phyloP scores from a whole-genome alignment of 2,113 vertebrate species.

The Dolichallabes microphthalmus region DNA sequence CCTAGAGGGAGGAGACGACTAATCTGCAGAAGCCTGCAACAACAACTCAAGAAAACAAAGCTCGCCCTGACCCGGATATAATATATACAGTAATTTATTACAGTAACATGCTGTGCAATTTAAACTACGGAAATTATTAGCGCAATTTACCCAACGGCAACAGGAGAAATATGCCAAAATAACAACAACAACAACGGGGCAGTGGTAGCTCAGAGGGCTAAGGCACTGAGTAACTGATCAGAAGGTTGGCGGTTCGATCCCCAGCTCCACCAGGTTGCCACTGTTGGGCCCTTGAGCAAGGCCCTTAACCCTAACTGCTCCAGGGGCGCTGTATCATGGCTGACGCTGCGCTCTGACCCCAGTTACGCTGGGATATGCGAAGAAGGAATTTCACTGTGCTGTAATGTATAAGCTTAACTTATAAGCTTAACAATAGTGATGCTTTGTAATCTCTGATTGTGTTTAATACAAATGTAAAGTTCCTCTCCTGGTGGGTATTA shows the following conservation, averaged over 20 bases:
- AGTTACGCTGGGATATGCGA: too few relatives aligned
- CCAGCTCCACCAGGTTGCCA: too few relatives aligned
- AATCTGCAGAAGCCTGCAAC: conserved; percentile 18
- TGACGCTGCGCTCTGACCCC: too few relatives aligned
- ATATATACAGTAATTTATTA: background rate
- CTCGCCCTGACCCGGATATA: background rate
- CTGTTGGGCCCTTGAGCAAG: too few relatives aligned
- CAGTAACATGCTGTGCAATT: background rate
- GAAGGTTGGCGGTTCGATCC: too few relatives aligned
- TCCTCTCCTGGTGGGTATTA: background rate
- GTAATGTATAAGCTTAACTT: too few relatives aligned
- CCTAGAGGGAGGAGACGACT: conserved; percentile 62
- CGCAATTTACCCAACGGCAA: background rate
- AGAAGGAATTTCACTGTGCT: too few relatives aligned
- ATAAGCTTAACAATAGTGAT: too few relatives aligned
- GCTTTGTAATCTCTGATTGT: background rate
- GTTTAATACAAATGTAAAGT: background rate
- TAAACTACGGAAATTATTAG: background rate
- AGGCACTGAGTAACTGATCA: too few relatives aligned
- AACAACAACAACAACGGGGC: background rate
- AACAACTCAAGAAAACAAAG: conserved; percentile 11
- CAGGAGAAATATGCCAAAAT: background rate
- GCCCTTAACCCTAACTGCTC: too few relatives aligned
- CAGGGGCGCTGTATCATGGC: too few relatives aligned
- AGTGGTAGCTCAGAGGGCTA: too few relatives aligned